These are phyloP conservation scores for Lates calcarifer DNA, from an alignment of 2,113 vertebrate genomes.

Conservation along the genomic window DNA sequence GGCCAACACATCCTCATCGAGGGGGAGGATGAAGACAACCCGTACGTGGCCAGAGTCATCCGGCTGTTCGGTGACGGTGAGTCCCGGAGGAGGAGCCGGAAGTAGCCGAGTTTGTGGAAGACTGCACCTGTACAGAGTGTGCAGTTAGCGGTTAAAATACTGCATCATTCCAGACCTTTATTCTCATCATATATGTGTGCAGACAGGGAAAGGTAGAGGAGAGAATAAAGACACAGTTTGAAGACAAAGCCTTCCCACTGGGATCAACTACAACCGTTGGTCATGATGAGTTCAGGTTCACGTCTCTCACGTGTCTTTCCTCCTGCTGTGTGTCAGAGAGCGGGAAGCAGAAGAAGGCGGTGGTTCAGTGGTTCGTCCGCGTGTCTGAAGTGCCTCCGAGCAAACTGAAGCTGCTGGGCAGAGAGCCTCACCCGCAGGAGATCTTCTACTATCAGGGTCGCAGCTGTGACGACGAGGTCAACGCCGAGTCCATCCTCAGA, in stretches of 20 bases:
- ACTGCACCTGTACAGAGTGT: background rate
- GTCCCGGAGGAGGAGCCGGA: conserved; percentile 10
- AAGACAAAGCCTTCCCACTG: too few species aligned
- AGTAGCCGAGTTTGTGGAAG: too few species aligned
- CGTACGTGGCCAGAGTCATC: conserved; percentile 89
- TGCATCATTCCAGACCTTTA: too few species aligned
- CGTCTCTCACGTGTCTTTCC: too few species aligned
- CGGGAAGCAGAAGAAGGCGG: conserved; percentile 83
- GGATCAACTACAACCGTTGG: too few species aligned
- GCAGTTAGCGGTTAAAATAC: too few species aligned
- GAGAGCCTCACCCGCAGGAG: conserved; percentile 86
- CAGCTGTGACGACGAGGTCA: conserved; percentile 86
- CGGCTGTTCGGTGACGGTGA: conserved; percentile 91
- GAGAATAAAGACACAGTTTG: too few species aligned
- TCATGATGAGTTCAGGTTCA: too few species aligned
- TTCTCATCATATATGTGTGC: too few species aligned
- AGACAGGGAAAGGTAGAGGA: too few species aligned
- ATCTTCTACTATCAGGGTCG: conserved; percentile 88
- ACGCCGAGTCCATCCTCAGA: conserved; percentile 88
- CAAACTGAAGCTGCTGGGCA: conserved; percentile 87
- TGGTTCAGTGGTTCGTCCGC: conserved; percentile 91
- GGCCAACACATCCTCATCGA: conserved; percentile 92
- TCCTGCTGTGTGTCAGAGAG: conserved; percentile 73
- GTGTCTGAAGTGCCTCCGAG: conserved; percentile 86
- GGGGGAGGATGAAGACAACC: conserved; percentile 86